A percentile compares a stretch with the other conserved stretches of the same genome.
Conservation (phyloP, 92 coral and sea anemone genomes). For the Anthopleura xanthogrammica region DNA sequence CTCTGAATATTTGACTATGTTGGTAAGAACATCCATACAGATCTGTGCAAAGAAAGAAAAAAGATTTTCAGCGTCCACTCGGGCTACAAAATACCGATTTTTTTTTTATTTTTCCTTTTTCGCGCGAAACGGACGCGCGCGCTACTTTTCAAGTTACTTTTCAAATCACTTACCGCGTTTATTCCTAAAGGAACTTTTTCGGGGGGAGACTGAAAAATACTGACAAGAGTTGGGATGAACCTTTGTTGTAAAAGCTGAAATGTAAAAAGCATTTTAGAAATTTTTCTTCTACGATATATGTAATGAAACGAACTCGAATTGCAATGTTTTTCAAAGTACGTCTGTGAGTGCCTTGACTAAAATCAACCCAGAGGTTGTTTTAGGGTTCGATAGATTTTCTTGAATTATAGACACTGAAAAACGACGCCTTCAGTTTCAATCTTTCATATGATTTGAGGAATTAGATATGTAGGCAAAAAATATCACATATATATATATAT, state of each 20-base stretch:
- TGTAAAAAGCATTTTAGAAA: background rate
- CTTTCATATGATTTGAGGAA: too few species aligned
- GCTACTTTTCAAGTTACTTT: background rate
- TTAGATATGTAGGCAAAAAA: too few species aligned
- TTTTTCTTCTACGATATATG: background rate
- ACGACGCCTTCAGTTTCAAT: too few species aligned
- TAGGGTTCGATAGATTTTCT: too few species aligned
- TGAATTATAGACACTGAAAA: too few species aligned
- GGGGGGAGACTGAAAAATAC: slow-evolving; percentile 92
- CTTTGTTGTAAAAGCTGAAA: slow-evolving; percentile 86
- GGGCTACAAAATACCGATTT: background rate
- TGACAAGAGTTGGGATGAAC: slow-evolving; percentile 86
- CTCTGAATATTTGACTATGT: slow-evolving; percentile 76
- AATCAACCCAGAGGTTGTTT: too few species aligned
- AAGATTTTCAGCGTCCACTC: background rate
- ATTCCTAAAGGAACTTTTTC: slow-evolving; percentile 91
- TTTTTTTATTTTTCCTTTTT: background rate
- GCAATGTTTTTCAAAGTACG: too few species aligned
- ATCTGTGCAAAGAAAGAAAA: slow-evolving; percentile 31
- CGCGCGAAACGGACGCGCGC: background rate
- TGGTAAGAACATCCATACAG: slow-evolving; percentile 81
- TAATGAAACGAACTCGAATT: too few species aligned
- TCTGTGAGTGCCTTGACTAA: too few species aligned
- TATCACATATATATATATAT: too few species aligned
- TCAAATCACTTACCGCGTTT: slow-evolving; percentile 69